These are phyloP conservation scores for Numenius arquata DNA, from an alignment of 2,113 vertebrate species.

Conservation along the genomic window DNA sequence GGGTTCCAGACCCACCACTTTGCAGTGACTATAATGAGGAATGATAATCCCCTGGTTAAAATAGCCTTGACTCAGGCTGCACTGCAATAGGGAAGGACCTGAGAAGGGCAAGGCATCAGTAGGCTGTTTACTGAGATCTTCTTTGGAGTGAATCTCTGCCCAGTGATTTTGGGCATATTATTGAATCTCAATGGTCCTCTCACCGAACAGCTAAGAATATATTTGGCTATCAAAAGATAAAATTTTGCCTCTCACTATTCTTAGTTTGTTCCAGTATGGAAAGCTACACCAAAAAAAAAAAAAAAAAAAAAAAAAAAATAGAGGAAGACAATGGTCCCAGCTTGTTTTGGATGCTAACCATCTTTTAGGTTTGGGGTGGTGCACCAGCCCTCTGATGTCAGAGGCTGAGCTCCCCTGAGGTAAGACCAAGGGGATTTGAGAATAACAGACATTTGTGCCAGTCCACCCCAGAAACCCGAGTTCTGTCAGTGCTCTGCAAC, in stretches of 20 bases:
- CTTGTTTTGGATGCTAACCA: neutral
- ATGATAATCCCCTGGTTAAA: neutral
- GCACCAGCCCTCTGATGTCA: neutral
- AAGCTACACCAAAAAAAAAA: neutral
- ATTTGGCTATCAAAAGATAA: neutral
- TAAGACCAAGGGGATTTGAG: neutral
- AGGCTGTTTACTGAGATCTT: neutral
- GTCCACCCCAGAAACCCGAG: neutral
- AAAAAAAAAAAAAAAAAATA: neutral
- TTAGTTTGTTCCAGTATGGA: neutral
- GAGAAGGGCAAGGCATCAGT: neutral
- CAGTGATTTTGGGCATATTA: neutral
- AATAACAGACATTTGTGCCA: neutral
- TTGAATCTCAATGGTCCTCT: neutral
- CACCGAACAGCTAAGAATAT: neutral
- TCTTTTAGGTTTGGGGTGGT: neutral
- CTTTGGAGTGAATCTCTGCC: neutral
- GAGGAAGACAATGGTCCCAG: neutral
- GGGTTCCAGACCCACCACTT: neutral
- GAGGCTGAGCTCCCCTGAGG: neutral
- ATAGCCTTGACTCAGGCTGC: neutral
- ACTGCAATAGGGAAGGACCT: neutral
- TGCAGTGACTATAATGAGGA: neutral
- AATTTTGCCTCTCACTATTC: neutral
- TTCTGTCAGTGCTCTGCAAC: neutral